Evolutionary conservation across 1,140 invertebrate species (phyloP).

Genomic region (Galleria mellonella): DNA sequence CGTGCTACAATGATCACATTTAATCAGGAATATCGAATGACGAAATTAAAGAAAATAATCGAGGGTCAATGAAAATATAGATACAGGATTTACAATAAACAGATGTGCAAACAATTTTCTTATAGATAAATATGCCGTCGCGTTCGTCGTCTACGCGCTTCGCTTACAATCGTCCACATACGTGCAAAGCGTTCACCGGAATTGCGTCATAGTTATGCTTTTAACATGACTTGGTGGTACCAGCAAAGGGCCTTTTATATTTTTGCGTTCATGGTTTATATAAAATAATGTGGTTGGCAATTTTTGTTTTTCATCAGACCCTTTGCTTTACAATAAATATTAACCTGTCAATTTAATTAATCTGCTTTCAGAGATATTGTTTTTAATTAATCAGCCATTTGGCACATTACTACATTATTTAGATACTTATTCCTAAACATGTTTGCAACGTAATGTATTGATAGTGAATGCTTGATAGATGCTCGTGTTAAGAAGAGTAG

Average conservation of each 20-base stretch:
- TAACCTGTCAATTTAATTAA: too few relatives aligned
- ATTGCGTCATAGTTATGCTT: constrained; percentile 21
- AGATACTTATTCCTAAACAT: background rate
- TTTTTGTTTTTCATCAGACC: constrained; percentile 39
- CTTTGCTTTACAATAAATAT: constrained; percentile 61
- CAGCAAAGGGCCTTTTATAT: constrained; percentile 63
- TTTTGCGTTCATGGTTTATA: too few relatives aligned
- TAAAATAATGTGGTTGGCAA: constrained; percentile 3
- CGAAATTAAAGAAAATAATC: constrained; percentile 42
- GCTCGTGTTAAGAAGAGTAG: constrained; percentile 4
- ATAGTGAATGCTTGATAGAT: constrained; percentile 5
- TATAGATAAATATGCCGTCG: constrained; percentile 23
- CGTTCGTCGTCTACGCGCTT: constrained; percentile 19
- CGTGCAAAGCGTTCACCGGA: constrained; percentile 30
- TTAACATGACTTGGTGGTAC: constrained; percentile 20
- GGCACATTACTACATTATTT: background rate
- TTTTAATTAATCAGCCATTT: too few relatives aligned
- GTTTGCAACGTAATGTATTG: background rate
- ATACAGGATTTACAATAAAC: constrained; percentile 43
- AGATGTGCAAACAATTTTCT: constrained; percentile 74
- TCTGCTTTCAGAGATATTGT: too few relatives aligned
- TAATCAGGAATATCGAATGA: constrained; percentile 25
- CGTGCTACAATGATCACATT: constrained; percentile 14
- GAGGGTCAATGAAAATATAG: constrained; percentile 41
- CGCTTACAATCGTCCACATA: constrained; percentile 37